These are phyloP conservation scores for Rhyacichthys aspro DNA, from an alignment of 2,797 vertebrate species.

Conservation along the genomic window DNA sequence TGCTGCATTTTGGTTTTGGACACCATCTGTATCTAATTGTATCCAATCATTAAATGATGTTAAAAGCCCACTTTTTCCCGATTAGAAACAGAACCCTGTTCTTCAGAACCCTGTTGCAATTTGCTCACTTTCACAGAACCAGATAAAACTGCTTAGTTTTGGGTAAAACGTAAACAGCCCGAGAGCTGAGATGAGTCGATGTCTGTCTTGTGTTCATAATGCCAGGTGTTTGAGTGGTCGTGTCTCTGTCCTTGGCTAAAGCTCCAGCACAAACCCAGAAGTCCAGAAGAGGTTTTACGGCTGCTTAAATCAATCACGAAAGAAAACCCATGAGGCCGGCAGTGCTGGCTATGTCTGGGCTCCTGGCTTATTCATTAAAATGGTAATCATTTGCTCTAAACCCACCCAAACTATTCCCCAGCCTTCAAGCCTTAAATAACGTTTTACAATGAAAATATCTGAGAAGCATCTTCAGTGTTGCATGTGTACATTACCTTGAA, in stretches of 20 bases:
- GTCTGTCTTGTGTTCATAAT: slow-evolving; percentile 42
- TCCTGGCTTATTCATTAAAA: slow-evolving; percentile 51
- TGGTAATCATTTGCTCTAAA: slow-evolving; percentile 33
- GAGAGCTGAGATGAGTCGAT: slow-evolving; percentile 28
- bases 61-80: slow-evolving; percentile 22
- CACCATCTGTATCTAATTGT: slow-evolving; percentile 66
- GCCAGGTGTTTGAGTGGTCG: slow-evolving; percentile 57
- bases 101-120: slow-evolving; percentile 9
- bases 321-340: slow-evolving; percentile 48
- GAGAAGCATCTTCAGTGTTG: slow-evolving; percentile 12
- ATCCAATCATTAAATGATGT: slow-evolving; percentile 53
- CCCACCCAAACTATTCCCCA: slow-evolving; percentile 24
- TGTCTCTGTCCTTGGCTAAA: slow-evolving; percentile 53
- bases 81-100: slow-evolving; percentile 35
- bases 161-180: slow-evolving; percentile 37
- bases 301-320: slow-evolving; percentile 54
- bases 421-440: slow-evolving; percentile 16
- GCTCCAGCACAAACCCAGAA: slow-evolving; percentile 30
- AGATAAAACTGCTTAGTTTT: slow-evolving; percentile 28
- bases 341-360: slow-evolving; percentile 18
- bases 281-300: slow-evolving; percentile 53
- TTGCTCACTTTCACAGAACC: slow-evolving; percentile 24
- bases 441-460: slow-evolving; percentile 20
- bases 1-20: slow-evolving; percentile 12
- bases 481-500: neutral